Conservation (phyloP, 2,797 vertebrate species). For the Chaetophractus vellerosus region DNA sequence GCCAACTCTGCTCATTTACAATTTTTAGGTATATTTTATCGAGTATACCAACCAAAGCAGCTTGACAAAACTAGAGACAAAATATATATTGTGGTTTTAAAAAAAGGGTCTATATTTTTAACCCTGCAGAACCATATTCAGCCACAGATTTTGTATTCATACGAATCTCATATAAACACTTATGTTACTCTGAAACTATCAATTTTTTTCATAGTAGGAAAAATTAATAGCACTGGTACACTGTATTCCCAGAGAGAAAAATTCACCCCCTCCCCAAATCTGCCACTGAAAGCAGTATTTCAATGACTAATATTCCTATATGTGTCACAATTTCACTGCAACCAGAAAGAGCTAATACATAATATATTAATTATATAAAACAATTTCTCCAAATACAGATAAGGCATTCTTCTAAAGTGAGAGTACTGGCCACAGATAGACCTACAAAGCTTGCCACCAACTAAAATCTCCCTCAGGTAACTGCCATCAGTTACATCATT, state of each 20-base stretch:
- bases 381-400: background rate
- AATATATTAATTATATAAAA: background rate
- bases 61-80: constrained; percentile 1
- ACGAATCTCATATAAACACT: background rate
- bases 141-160: background rate
- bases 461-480: constrained; percentile 59
- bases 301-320: background rate
- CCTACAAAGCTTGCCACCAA: constrained; percentile 69
- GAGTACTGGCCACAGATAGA: background rate
- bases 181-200: background rate
- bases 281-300: background rate
- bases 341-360: background rate
- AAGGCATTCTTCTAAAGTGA: background rate
- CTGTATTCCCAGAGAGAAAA: background rate
- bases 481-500: constrained; percentile 73
- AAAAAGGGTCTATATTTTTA: background rate
- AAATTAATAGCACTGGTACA: background rate
- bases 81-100: background rate
- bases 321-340: background rate
- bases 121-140: background rate
- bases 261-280: constrained; percentile 13
- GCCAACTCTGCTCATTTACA: constrained; percentile 18
- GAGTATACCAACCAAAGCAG: constrained; percentile 16
- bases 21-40: background rate
- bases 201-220: constrained; percentile 4